Evolutionary conservation across 2,888 invertebrate species (phyloP).

Genomic region (Brenthis hecate): DNA sequence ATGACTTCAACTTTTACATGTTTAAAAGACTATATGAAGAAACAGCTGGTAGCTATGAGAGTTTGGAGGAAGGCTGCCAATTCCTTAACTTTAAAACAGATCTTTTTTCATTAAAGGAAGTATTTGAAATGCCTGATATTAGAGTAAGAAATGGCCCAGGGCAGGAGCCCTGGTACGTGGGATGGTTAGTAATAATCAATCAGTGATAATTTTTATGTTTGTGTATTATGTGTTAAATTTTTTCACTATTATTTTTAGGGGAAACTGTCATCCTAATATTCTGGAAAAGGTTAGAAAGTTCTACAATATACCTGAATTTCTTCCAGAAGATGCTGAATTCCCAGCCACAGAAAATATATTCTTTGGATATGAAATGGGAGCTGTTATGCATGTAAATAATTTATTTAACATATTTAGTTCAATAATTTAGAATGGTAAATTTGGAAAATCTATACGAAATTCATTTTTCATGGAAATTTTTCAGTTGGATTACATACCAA

Average conservation of each 20-base stretch:
- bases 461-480: conserved; percentile 45
- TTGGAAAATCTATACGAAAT: neutral
- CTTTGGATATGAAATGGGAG: conserved; percentile 94
- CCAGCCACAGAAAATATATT: conserved; percentile 95
- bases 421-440: neutral
- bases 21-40: conserved; percentile 87
- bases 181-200: conserved; percentile 85
- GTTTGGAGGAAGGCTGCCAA: conserved; percentile 90
- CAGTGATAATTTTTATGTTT: neutral
- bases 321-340: conserved; percentile 94
- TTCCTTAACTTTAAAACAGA: conserved; percentile 93
- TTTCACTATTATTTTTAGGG: conserved; percentile 76
- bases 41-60: conserved; percentile 87
- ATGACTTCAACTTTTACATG: conserved; percentile 84
- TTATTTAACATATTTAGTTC: neutral
- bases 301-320: conserved; percentile 91
- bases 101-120: conserved; percentile 88
- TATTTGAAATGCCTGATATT: conserved; percentile 87
- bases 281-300: conserved; percentile 87
- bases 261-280: conserved; percentile 93
- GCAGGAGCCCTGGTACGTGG: conserved; percentile 92
- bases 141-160: conserved; percentile 84
- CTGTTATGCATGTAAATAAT: conserved; percentile 92
- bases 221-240: too few species aligned
- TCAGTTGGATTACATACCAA: conserved; percentile 94